A percentile compares a stretch with the other conserved stretches of the same genome.
These are phyloP conservation scores for Athrips mouffetella DNA, from an alignment of 2,888 invertebrate genomes.

Conservation along the genomic window DNA sequence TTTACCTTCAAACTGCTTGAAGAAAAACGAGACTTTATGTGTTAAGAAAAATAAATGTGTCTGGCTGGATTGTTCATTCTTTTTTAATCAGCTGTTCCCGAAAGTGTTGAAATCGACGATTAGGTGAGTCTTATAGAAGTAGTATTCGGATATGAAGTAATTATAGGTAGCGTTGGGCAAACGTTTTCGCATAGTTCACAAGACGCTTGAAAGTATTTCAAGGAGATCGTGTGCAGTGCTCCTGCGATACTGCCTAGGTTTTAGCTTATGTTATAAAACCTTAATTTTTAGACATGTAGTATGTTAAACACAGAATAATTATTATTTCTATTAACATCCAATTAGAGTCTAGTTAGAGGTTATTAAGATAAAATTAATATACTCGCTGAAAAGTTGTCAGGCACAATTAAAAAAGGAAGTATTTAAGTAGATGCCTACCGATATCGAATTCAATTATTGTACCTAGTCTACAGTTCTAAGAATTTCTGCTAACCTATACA, in stretches of 20 bases:
- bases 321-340: neutral
- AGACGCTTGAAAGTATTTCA: conserved; percentile 75
- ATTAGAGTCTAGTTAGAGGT: conserved; percentile 6
- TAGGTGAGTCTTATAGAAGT: conserved; percentile 44
- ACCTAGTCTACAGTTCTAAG: too few relatives aligned
- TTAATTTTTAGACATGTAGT: conserved; percentile 6
- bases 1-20: conserved; percentile 32
- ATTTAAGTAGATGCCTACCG: too few relatives aligned
- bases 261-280: conserved; percentile 27
- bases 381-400: too few relatives aligned
- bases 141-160: conserved; percentile 33
- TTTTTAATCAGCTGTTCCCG: conserved; percentile 35
- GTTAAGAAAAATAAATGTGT: conserved; percentile 17
- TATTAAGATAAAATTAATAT: too few relatives aligned
- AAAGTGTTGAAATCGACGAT: conserved; percentile 24
- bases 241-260: conserved; percentile 45
- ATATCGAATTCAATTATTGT: too few relatives aligned
- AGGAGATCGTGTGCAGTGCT: conserved; percentile 60
- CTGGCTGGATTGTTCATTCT: conserved; percentile 23
- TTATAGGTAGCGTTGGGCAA: conserved; percentile 57
- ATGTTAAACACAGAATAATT: neutral
- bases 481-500: neutral
- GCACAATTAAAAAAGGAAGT: too few relatives aligned
- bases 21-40: conserved; percentile 28
- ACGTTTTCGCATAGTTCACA: conserved; percentile 70